Conservation (phyloP, 1,140 invertebrate genomes). For the Ceratosolen fusciceps region DNA sequence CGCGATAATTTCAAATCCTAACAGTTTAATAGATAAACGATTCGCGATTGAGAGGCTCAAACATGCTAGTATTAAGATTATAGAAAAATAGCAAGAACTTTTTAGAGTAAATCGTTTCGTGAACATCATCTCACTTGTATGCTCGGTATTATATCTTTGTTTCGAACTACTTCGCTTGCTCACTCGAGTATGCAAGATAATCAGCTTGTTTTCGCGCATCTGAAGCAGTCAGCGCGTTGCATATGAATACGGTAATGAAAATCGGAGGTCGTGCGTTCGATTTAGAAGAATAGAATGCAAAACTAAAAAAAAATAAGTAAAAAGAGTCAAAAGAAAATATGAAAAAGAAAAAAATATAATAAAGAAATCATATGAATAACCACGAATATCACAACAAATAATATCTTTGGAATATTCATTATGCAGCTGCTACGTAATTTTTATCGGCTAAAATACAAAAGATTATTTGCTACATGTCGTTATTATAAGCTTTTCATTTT, state of each 20-base stretch:
- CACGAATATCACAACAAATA: constrained; percentile 30
- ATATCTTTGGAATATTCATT: constrained; percentile 28
- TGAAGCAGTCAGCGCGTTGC: constrained; percentile 43
- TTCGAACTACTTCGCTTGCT: constrained; percentile 16
- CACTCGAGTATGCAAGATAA: constrained; percentile 45
- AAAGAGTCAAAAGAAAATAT: neutral
- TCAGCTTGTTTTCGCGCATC: constrained; percentile 38
- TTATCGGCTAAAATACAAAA: constrained; percentile 15
- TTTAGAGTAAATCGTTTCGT: constrained; percentile 71
- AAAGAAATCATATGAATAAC: neutral
- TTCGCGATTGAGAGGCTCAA: no score
- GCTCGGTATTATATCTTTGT: neutral
- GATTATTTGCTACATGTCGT: constrained; percentile 15
- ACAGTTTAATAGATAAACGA: no score
- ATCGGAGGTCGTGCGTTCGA: constrained; percentile 6
- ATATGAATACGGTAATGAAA: constrained; percentile 35
- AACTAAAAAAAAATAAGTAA: no score
- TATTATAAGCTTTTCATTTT: neutral
- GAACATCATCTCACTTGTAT: constrained; percentile 60
- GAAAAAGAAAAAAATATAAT: no score
- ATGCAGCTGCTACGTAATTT: constrained; percentile 5
- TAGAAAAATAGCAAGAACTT: constrained; percentile 68
- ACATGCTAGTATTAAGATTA: constrained; percentile 51
- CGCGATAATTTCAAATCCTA: neutral
- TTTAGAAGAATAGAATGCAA: no score